Evolutionary conservation across 2,888 invertebrate genomes (phyloP).

Genomic region (Chrysolina oricalcia): DNA sequence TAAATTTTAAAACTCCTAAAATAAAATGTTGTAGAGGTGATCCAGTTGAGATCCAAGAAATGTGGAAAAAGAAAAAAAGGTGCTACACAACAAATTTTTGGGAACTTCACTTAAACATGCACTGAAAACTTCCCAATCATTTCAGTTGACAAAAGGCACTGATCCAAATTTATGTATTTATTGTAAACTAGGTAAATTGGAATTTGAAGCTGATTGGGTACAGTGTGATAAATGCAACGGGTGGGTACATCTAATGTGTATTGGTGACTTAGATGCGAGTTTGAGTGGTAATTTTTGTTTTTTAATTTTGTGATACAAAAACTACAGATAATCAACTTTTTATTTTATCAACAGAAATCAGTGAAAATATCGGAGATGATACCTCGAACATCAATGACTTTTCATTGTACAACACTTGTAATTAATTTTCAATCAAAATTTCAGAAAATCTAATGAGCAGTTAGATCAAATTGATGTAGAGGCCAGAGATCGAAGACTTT

Average conservation of each 20-base stretch:
- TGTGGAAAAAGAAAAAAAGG: slow-evolving; percentile 18
- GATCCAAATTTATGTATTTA: slow-evolving; percentile 29
- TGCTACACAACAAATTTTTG: slow-evolving; percentile 7
- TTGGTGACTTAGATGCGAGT: slow-evolving; percentile 7
- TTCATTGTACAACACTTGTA: background rate
- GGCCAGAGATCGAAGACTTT: background rate
- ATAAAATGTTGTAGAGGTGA: background rate
- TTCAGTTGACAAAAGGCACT: background rate
- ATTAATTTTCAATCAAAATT: background rate
- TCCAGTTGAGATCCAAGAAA: slow-evolving; percentile 11
- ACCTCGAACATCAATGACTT: background rate
- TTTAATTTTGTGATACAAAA: slow-evolving; percentile 21
- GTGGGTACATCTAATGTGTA: slow-evolving; percentile 38
- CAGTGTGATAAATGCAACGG: slow-evolving; percentile 37
- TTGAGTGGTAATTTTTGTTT: slow-evolving; percentile 27
- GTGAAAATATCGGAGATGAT: background rate
- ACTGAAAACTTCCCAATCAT: slow-evolving; percentile 17
- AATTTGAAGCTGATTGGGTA: slow-evolving; percentile 37
- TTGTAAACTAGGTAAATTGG: slow-evolving; percentile 31
- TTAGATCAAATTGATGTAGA: background rate
- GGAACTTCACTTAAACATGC: slow-evolving; percentile 19
- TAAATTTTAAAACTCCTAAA: background rate
- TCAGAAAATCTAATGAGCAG: background rate
- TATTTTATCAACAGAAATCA: slow-evolving; percentile 4
- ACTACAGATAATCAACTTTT: background rate